Evolutionary conservation across 2,113 vertebrate genomes (phyloP).

Genomic region (Grantiella picta): DNA sequence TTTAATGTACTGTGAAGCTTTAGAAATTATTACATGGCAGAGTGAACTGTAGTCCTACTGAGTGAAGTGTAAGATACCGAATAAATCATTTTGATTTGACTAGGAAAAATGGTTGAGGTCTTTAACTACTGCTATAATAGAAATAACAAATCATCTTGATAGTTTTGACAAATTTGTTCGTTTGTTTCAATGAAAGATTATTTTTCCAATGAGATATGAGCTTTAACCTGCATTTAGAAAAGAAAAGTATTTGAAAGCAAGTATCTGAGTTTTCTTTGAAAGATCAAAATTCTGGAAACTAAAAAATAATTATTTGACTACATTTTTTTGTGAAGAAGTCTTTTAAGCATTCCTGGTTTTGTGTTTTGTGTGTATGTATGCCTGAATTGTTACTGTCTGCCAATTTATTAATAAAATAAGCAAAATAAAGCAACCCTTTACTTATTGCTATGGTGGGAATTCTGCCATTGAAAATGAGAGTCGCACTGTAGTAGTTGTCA

Average conservation of each 20-base stretch:
- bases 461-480: not conserved
- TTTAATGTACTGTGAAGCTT: not conserved
- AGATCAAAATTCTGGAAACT: not conserved
- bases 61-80: not conserved
- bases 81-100: not conserved
- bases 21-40: not conserved
- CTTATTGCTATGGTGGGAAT: not conserved
- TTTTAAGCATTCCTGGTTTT: not conserved
- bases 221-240: not conserved
- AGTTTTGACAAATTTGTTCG: not conserved
- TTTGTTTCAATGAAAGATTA: not conserved
- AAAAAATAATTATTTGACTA: not conserved
- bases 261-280: not conserved
- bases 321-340: not conserved
- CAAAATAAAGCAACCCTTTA: not conserved
- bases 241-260: not conserved
- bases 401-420: not conserved
- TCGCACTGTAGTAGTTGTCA: not conserved
- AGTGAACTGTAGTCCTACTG: not conserved
- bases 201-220: not conserved
- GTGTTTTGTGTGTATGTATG: not conserved
- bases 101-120: not conserved
- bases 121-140: not conserved
- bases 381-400: not conserved
- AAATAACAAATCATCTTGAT: not conserved